phyloP scores from a whole-genome alignment of 2,797 vertebrate species.

The Diceros bicornis region DNA sequence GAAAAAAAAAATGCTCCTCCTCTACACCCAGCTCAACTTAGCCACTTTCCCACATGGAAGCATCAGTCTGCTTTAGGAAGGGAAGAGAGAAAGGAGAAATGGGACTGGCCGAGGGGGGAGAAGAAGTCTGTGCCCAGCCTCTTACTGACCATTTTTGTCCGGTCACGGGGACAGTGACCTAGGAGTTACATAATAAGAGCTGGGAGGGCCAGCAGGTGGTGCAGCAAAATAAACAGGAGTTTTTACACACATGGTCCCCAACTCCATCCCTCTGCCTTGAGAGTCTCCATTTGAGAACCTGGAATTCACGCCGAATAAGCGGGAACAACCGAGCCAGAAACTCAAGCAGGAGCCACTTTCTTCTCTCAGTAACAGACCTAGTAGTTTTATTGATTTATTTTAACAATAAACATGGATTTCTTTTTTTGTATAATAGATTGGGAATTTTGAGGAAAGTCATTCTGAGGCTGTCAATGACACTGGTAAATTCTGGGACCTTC shows the following conservation, averaged over 20 bases:
- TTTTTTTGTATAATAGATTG: neutral
- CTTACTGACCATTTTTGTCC: neutral
- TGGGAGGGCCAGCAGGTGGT: neutral
- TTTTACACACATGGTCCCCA: neutral
- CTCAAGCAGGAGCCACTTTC: too few relatives aligned
- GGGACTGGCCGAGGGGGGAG: accelerated
- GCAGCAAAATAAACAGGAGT: neutral
- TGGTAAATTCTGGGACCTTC: neutral
- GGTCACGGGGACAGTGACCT: neutral
- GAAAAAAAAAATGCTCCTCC: neutral
- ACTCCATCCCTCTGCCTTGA: neutral
- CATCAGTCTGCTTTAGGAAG: neutral
- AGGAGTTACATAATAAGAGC: neutral
- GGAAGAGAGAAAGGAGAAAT: neutral
- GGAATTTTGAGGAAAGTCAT: neutral
- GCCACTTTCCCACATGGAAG: neutral
- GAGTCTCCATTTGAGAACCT: neutral
- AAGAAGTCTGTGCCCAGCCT: neutral
- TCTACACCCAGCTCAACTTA: neutral
- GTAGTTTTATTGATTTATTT: neutral
- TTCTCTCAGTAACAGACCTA: neutral
- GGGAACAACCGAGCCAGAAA: neutral
- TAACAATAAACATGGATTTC: neutral
- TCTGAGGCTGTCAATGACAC: neutral
- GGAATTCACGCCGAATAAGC: neutral